Base-by-base conservation (phyloP, 2,113 vertebrate genomes). In the Varanus salvator region DNA sequence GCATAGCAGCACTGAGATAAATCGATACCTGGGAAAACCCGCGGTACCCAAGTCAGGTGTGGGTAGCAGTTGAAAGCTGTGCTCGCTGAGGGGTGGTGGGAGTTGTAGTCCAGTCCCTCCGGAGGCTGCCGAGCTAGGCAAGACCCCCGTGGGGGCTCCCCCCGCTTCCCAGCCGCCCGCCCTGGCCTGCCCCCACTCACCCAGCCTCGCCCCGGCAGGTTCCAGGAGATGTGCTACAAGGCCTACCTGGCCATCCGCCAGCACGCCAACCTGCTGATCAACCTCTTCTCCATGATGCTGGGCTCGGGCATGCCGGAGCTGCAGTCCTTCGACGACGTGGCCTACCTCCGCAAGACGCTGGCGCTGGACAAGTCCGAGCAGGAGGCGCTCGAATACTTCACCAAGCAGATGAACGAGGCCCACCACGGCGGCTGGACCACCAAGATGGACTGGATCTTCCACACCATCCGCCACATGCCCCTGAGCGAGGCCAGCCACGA, bases 361-460 rank as follows among this genome's bases (percentile, higher is more conserved):
- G 96, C 96, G 0, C 93, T 97, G 88, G 96, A 96, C 91, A 95
- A 94, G 89, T 92, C 81, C 0, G 91, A 94, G 94, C 97, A 97
- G 96, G 97, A 97, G 91, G 97, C 97, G 0, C 89, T 98, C 90
- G 97, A 98, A 92, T 97, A 97, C 89, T 97, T 98, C 96, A 97
- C 96, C 89, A 97, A 98, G 87, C 97, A 97, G 95, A 97, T 98
- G 97, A 97, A 98, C 15, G 97, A 98, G 2, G 97, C 97, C 88
- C 97, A 97, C 85, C 97, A 98, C 0, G 97, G 97, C 31, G 97
- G 97, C 29, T 98, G 97, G 97, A 98, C 97, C 94, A 98, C 97
- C 71, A 98, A 97, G 95, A 97, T 97, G 97, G 97, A 98, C 96
- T 98, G 97, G 97, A 98, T 98, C 92, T 98, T 97, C 92, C 97